Percentiles rank a stretch among this genome's conserved stretches.
Evolutionary conservation across 2,888 invertebrate genomes (phyloP).

Genomic region (Andrena fulva): DNA sequence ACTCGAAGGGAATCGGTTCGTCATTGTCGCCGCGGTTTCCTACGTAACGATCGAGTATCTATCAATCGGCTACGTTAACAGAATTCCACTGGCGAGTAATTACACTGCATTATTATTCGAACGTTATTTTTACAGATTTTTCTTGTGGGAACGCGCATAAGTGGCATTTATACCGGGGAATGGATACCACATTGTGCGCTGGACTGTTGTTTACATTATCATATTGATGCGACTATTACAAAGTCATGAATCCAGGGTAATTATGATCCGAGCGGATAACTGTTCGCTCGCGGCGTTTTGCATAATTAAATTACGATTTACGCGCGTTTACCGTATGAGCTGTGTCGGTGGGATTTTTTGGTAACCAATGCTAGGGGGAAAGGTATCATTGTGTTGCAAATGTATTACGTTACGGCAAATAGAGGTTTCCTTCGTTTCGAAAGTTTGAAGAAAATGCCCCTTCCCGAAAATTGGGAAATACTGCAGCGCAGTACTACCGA

Average conservation of each 20-base stretch:
- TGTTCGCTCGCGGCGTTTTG: constrained; percentile 28
- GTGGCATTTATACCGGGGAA: neutral
- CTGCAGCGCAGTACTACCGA: neutral
- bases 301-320: constrained; percentile 48
- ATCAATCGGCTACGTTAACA: neutral
- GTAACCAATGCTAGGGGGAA: neutral
- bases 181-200: neutral
- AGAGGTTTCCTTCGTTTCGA: neutral
- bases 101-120: neutral
- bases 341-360: too few species aligned
- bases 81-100: neutral
- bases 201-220: constrained; percentile 25
- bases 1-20: constrained; percentile 51
- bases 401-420: neutral
- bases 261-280: constrained; percentile 41
- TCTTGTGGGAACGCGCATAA: neutral
- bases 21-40: constrained; percentile 9
- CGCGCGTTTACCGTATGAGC: neutral
- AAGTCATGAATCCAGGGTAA: constrained; percentile 33
- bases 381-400: neutral
- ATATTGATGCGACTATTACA: constrained; percentile 42
- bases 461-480: neutral
- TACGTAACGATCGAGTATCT: constrained; percentile 1
- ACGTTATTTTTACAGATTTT: neutral
- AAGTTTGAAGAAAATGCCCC: neutral